Evolutionary conservation across 2,888 invertebrate genomes (phyloP).

Genomic region (Syrista parreyssii): DNA sequence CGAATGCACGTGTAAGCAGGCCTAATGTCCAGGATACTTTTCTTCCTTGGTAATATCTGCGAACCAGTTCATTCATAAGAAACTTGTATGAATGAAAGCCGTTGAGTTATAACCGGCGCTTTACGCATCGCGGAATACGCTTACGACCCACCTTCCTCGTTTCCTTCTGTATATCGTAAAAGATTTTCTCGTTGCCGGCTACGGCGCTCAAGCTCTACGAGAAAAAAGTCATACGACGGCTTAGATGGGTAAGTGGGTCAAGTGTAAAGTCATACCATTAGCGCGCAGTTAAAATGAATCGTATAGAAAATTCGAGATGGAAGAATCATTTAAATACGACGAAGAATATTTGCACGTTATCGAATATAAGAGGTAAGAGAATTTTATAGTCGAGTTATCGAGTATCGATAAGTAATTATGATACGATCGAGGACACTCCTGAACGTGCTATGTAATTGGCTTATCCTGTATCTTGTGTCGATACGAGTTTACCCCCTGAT

Average conservation of each 20-base stretch:
- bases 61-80: not conserved
- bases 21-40: slow-evolving; percentile 55
- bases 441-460: not conserved
- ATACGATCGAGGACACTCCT: not conserved
- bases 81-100: not conserved
- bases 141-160: slow-evolving; percentile 40
- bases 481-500: not conserved
- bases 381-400: not conserved
- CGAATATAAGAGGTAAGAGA: not conserved
- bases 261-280: not conserved
- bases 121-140: not conserved
- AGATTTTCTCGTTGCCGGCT: slow-evolving; percentile 34
- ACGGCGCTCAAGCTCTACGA: slow-evolving; percentile 35
- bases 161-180: slow-evolving; percentile 39
- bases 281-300: not conserved
- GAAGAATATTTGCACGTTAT: not conserved
- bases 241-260: not conserved
- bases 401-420: slow-evolving; percentile 3
- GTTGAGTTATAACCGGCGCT: not conserved
- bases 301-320: not conserved
- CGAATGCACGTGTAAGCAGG: slow-evolving; percentile 60
- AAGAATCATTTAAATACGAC: not conserved
- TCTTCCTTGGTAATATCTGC: slow-evolving; percentile 57
- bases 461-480: not conserved
- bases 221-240: not conserved